These are phyloP conservation scores for Platygyra sinensis DNA, from an alignment of 64 coral and sea anemone species.

Conservation along the genomic window DNA sequence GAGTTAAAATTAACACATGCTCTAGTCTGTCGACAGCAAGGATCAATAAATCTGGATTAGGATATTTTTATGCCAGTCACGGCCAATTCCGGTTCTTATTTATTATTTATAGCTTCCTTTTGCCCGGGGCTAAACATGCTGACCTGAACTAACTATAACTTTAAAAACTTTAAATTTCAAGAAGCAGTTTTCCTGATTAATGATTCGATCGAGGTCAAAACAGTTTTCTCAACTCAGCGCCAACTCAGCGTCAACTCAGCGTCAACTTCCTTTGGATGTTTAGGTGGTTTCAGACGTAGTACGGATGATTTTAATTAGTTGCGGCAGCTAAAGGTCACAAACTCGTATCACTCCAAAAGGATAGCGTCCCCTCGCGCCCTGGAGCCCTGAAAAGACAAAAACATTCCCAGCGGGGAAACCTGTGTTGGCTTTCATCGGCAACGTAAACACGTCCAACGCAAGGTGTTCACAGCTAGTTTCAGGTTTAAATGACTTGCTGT, in stretches of 20 bases:
- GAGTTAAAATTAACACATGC: no score
- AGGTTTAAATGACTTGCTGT: not conserved
- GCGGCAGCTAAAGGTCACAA: not conserved
- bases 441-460: no score
- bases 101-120: not conserved
- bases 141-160: not conserved
- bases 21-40: no score
- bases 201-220: not conserved
- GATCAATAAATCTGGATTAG: not conserved
- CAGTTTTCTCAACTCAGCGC: not conserved
- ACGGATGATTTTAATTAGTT: conserved; percentile 12
- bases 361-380: not conserved
- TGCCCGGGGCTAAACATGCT: not conserved
- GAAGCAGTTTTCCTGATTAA: not conserved
- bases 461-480: not conserved
- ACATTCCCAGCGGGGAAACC: not conserved
- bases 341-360: not conserved
- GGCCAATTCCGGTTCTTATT: not conserved
- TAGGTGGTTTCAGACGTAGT: not conserved
- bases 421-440: not conserved
- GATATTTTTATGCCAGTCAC: not conserved
- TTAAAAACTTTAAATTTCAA: not conserved
- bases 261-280: not conserved
- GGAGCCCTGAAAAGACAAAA: not conserved
- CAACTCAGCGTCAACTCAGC: not conserved